Evolutionary conservation across 2,888 invertebrate species (phyloP).

Genomic region (Allygus modestus): DNA sequence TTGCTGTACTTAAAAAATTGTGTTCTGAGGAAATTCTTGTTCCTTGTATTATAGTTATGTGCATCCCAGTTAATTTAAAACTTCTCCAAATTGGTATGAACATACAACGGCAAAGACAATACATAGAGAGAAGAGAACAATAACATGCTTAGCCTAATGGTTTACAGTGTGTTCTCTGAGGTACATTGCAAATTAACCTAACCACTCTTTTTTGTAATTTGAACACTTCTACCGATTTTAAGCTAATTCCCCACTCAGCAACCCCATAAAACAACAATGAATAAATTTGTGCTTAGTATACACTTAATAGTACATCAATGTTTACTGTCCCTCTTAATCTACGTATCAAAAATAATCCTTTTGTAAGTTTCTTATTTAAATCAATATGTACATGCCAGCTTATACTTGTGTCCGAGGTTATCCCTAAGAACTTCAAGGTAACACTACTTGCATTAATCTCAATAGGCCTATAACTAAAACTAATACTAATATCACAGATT

Average conservation of each 20-base stretch:
- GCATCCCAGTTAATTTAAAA: not conserved
- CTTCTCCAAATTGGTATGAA: not conserved
- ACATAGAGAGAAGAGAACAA: not conserved
- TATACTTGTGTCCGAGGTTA: not conserved
- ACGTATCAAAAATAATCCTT: not conserved
- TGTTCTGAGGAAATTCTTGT: not conserved
- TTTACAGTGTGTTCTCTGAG: not conserved
- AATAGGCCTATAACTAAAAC: not conserved
- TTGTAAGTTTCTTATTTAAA: slow-evolving; percentile 9
- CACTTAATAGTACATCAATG: not conserved
- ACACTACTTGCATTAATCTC: not conserved
- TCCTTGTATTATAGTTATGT: not conserved
- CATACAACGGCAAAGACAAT: not conserved
- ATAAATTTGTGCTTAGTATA: not conserved
- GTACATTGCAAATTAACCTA: slow-evolving; percentile 14
- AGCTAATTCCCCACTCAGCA: not conserved
- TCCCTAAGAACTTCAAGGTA: not conserved
- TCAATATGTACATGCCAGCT: slow-evolving; percentile 13
- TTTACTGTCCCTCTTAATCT: not conserved
- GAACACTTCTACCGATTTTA: not conserved
- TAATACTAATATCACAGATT: slow-evolving; percentile 9
- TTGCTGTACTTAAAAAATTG: not conserved
- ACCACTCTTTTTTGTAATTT: not conserved
- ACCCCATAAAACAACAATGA: not conserved
- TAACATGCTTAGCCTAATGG: not conserved